A percentile compares a stretch with the other conserved stretches of the same genome.
Evolutionary conservation across 2,797 vertebrate species (phyloP).

Genomic region (Bovichtus diacanthus): DNA sequence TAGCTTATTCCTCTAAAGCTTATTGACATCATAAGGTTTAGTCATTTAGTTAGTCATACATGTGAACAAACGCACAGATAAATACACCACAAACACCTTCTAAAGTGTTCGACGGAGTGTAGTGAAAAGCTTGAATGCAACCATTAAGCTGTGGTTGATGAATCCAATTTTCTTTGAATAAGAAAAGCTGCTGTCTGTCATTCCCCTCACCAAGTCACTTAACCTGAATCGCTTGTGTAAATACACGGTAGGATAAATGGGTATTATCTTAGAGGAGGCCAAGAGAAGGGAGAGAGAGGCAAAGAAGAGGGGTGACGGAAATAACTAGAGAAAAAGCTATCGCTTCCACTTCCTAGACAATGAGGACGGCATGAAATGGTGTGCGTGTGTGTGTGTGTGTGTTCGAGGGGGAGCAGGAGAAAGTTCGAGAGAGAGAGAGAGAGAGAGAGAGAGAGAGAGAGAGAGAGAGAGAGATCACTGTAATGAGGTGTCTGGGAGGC

Average conservation of each 20-base stretch:
- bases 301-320: conserved; percentile 61
- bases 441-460: not conserved
- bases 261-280: conserved; percentile 77
- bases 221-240: conserved; percentile 79
- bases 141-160: conserved; percentile 72
- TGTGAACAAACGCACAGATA: conserved; percentile 46
- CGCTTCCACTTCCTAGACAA: conserved; percentile 74
- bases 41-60: conserved; percentile 40
- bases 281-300: too few species aligned
- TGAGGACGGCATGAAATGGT: conserved; percentile 55
- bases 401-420: conserved; percentile 11
- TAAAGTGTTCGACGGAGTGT: conserved; percentile 55
- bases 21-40: conserved; percentile 41
- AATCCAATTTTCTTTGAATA: conserved; percentile 78
- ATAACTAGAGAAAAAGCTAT: conserved; percentile 63
- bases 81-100: conserved; percentile 40
- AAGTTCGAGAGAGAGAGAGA: conserved; percentile 26
- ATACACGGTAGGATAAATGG: conserved; percentile 77
- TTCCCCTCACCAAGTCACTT: conserved; percentile 73
- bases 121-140: conserved; percentile 59
- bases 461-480: conserved; percentile 20
- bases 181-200: conserved; percentile 66
- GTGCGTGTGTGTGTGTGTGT: conserved; percentile 30
- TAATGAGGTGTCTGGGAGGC: conserved; percentile 75
- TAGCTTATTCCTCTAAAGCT: conserved; percentile 39